A percentile compares a stretch with the other conserved stretches of the same genome.
Evolutionary conservation across 2,888 invertebrate species (phyloP).

Genomic region (Mellilla xanthometata): DNA sequence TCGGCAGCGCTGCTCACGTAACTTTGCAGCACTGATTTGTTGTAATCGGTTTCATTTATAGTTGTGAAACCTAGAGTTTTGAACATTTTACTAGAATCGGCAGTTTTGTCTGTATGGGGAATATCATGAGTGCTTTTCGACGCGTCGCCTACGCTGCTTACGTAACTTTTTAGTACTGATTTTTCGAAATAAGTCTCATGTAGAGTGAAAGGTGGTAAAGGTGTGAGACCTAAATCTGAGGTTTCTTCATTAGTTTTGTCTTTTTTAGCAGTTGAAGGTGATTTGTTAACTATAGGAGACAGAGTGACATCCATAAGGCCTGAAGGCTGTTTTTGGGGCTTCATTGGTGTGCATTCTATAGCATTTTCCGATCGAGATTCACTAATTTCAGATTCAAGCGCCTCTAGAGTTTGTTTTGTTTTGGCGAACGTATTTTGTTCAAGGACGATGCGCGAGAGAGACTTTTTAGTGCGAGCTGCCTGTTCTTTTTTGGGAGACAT

Average conservation of each 20-base stretch:
- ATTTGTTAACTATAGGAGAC: constrained; percentile 71
- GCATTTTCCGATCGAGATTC: constrained; percentile 40
- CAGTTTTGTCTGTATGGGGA: constrained; percentile 17
- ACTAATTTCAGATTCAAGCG: constrained; percentile 39
- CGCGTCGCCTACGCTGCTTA: constrained; percentile 53
- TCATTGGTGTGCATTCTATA: constrained; percentile 70
- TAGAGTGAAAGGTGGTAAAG: constrained; percentile 55
- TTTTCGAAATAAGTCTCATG: constrained; percentile 55
- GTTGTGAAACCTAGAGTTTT: constrained; percentile 51
- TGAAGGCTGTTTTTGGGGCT: constrained; percentile 48
- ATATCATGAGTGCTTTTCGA: constrained; percentile 41
- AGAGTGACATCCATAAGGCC: constrained; percentile 65
- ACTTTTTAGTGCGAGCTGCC: constrained; percentile 54
- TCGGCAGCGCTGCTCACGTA: constrained; percentile 52
- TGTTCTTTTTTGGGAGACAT: constrained; percentile 62
- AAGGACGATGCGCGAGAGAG: constrained; percentile 66
- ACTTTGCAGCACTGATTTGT: constrained; percentile 59
- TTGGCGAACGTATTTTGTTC: constrained; percentile 72
- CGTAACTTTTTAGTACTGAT: constrained; percentile 62
- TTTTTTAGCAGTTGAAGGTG: constrained; percentile 48
- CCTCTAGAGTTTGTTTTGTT: constrained; percentile 53
- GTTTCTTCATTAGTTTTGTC: constrained; percentile 40
- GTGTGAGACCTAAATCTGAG: constrained; percentile 38
- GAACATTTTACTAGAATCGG: constrained; percentile 27
- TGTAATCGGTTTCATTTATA: constrained; percentile 52